Evolutionary conservation across 1,140 invertebrate genomes (phyloP).

Genomic region (Diuraphis noxia): DNA sequence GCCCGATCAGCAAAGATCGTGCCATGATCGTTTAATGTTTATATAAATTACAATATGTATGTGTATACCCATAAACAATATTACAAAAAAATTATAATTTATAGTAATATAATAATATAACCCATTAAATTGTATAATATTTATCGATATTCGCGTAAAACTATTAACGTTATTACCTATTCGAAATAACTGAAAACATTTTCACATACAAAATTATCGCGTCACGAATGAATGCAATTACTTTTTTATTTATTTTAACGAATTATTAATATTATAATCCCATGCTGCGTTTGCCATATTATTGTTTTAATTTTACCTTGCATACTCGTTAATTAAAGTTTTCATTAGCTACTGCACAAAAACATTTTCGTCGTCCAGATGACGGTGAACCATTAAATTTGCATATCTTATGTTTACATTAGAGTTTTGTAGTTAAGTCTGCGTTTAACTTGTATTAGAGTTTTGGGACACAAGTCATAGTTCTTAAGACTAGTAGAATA

Average conservation of each 20-base stretch:
- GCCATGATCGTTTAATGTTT: no score
- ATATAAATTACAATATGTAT: no score
- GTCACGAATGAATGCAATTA: neutral
- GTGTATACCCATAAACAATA: no score
- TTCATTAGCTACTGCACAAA: neutral
- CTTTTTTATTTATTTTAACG: neutral
- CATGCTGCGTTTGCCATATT: neutral
- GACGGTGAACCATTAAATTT: neutral
- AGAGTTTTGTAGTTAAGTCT: neutral
- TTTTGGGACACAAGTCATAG: neutral
- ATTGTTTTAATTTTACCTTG: neutral
- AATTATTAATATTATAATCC: neutral
- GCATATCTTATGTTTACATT: neutral
- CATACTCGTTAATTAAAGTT: neutral
- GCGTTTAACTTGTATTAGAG: neutral
- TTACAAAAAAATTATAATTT: no score
- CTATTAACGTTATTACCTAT: neutral
- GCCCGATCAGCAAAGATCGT: no score
- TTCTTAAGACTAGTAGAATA: constrained; percentile 23
- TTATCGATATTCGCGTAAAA: neutral
- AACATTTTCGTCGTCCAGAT: neutral
- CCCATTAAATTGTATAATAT: neutral
- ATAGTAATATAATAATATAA: no score
- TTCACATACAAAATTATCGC: neutral
- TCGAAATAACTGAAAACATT: neutral